These are phyloP conservation scores for Mesoligia furuncula DNA, from an alignment of 2,888 invertebrate species.

Conservation along the genomic window DNA sequence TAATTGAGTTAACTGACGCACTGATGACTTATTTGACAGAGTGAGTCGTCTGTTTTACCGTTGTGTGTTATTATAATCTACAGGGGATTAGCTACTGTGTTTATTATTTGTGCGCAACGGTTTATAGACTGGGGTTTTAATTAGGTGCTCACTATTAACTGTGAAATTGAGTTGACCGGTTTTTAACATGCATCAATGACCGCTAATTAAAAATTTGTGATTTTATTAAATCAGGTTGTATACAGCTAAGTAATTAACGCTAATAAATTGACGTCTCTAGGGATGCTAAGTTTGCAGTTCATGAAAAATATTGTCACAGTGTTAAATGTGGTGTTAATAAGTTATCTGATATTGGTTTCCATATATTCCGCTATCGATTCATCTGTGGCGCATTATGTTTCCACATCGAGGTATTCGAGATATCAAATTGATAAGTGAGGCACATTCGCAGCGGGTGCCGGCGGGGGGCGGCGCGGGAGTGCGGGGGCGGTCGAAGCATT, in stretches of 20 bases:
- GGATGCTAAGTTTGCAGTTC: neutral
- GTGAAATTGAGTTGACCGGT: constrained; percentile 61
- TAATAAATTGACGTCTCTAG: constrained; percentile 36
- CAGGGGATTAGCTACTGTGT: constrained; percentile 76
- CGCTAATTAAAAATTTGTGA: constrained; percentile 55
- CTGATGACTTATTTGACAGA: constrained; percentile 90
- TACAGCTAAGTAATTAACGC: constrained; percentile 25
- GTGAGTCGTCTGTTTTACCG: constrained; percentile 85
- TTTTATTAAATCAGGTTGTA: constrained; percentile 42
- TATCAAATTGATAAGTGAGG: constrained; percentile 90
- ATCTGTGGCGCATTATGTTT: constrained; percentile 86
- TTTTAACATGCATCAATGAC: constrained; percentile 58
- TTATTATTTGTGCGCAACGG: constrained; percentile 69
- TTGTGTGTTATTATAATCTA: constrained; percentile 79
- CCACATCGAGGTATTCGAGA: constrained; percentile 89
- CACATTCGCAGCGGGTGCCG: constrained; percentile 82
- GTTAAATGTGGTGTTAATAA: constrained; percentile 37
- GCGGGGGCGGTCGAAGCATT: constrained; percentile 86
- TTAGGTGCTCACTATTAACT: constrained; percentile 62
- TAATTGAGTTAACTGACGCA: constrained; percentile 90
- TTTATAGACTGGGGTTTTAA: constrained; percentile 68
- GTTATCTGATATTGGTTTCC: constrained; percentile 46
- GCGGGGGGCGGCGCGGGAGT: constrained; percentile 67
- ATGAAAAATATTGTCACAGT: constrained; percentile 25
- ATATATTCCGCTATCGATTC: constrained; percentile 72